These are phyloP conservation scores for Enteromius paludinosus DNA, from an alignment of 2,797 vertebrate species.

Conservation along the genomic window DNA sequence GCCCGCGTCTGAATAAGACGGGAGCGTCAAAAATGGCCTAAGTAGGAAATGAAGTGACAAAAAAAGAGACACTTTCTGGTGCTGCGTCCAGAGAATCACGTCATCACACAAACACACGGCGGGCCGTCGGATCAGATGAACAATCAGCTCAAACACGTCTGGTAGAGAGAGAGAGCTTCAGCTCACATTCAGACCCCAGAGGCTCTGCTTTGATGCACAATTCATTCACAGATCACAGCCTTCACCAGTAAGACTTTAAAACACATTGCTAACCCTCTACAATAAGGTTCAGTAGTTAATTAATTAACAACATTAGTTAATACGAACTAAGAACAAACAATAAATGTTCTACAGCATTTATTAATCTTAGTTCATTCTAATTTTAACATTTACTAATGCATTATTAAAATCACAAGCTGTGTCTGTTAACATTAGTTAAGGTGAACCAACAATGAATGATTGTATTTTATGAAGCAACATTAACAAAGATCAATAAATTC, in stretches of 20 bases:
- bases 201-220: background rate
- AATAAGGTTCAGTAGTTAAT: too few species aligned
- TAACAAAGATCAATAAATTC: too few species aligned
- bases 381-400: too few species aligned
- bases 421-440: too few species aligned
- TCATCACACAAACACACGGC: constrained; percentile 55
- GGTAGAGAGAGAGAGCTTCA: background rate
- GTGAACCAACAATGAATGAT: too few species aligned
- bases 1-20: constrained; percentile 26
- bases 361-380: too few species aligned
- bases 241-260: background rate
- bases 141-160: background rate
- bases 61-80: constrained; percentile 7
- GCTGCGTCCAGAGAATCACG: constrained; percentile 46
- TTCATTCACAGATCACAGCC: background rate
- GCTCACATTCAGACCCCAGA: background rate
- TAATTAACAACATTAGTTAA: too few species aligned
- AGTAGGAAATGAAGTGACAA: background rate
- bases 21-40: constrained; percentile 1
- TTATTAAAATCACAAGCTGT: too few species aligned
- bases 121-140: constrained; percentile 19
- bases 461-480: too few species aligned
- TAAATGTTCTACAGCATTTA: too few species aligned
- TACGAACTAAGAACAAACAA: too few species aligned
- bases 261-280: too few species aligned